These are phyloP conservation scores for Lamprotornis superbus DNA, from an alignment of 2,113 vertebrate species.

Conservation along the genomic window DNA sequence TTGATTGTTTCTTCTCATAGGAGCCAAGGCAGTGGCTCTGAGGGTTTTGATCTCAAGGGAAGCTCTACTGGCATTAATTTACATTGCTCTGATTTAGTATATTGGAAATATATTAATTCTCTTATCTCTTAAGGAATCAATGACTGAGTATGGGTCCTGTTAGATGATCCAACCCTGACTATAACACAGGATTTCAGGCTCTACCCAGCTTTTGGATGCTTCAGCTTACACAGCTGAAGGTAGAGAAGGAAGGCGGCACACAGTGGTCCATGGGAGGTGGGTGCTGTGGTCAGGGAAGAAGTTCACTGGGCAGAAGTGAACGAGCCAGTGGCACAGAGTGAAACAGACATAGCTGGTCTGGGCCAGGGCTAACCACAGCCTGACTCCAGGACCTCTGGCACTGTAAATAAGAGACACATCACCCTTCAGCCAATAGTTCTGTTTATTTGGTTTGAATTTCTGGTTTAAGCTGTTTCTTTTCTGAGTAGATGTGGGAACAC, in stretches of 20 bases:
- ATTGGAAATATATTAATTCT: background rate
- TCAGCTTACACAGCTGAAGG: rapidly evolving
- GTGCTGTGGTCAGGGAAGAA: background rate
- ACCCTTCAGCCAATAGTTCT: background rate
- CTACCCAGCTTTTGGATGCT: background rate
- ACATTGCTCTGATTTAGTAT: background rate
- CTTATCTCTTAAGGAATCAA: background rate
- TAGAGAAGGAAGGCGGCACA: rapidly evolving
- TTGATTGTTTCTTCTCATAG: background rate
- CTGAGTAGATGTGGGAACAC: background rate
- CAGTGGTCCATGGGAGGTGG: rapidly evolving
- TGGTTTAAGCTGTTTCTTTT: background rate
- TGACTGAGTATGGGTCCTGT: background rate
- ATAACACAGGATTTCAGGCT: background rate
- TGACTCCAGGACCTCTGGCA: background rate
- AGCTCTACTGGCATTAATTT: background rate
- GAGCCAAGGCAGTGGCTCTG: background rate
- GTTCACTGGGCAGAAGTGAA: rapidly evolving
- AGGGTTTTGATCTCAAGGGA: background rate
- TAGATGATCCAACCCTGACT: background rate
- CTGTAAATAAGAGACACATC: background rate
- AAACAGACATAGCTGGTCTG: background rate
- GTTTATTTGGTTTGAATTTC: constrained; percentile 27
- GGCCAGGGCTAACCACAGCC: background rate
- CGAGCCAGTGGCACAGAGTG: background rate